Evolutionary conservation across 2,888 invertebrate genomes (phyloP), one percentile per base, ranked within the genome.

Genomic region (Steinernema carpocapsae): DNA sequence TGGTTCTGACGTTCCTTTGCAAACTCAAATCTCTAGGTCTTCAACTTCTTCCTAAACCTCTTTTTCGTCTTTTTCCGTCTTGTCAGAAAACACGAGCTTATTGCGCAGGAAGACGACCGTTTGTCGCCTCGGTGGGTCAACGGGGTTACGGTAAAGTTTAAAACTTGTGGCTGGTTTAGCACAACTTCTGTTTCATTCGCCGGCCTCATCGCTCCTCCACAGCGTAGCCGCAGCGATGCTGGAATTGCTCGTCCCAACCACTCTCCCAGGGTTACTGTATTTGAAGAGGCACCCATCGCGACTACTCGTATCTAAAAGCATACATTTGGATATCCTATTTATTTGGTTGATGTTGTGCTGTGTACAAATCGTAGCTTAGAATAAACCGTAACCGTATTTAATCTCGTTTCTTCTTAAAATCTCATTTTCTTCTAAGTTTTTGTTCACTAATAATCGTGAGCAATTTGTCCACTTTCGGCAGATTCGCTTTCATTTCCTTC

Each of bases 401-500:
- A 17, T 3, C 4, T 19, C 19, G 48, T 48, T n/a, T 19, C 17
- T 56, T 22, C 26, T 56, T 7, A 26, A 56, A 56, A 24, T 56
- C 14, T 56, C 56, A 24, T 26, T 24, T 51, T 19, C 51, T 51
- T 51, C 56, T 56, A 26, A 56, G 26, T 26, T 56, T 56, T 26
- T 56, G 56, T 14, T 56, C 56, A 26, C 24, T 56, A 56, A 56
- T 26, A 6, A 56, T 19, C 14, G 19, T 26, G 26, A 56, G 56
- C 56, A 56, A 26, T 19, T 56, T 56, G 56, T 56, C 26, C 24
- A 56, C n/a, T 19, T 70, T 70, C n/a, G 70, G 70, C 70, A 70
- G 22, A 43, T 37, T 43, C 70, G 37, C 42, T 59, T 80, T 81
- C 74, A 83, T 74, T 4, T 80, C 82, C 52, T 76, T 77, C 14